phyloP scores from a whole-genome alignment of 1,140 invertebrate species.

The Theocolax elegans region DNA sequence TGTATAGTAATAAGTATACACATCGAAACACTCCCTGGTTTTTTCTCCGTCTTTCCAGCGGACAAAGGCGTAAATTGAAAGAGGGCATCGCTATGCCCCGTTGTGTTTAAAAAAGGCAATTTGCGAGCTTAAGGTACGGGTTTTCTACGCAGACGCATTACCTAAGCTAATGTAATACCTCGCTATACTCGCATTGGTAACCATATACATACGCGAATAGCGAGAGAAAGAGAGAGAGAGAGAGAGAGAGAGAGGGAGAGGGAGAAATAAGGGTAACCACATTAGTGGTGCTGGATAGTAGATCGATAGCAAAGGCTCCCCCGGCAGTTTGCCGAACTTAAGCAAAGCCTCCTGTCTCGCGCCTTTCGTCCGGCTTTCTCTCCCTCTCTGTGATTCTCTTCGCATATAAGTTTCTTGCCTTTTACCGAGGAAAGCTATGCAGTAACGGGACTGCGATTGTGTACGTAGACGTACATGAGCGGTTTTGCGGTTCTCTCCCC shows the following conservation, averaged over 20 bases:
- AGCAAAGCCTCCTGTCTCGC: conserved; percentile 26
- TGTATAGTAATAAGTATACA: too few species aligned
- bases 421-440: conserved; percentile 1
- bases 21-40: too few species aligned
- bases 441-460: neutral
- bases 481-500: neutral
- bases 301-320: conserved; percentile 59
- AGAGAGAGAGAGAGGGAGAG: conserved; percentile 3
- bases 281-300: conserved; percentile 62
- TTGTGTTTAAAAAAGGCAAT: conserved; percentile 67
- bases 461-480: too few species aligned
- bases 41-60: neutral
- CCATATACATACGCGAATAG: too few species aligned
- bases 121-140: conserved; percentile 65
- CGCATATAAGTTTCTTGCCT: conserved; percentile 7
- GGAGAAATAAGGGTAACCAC: conserved; percentile 17
- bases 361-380: too few species aligned
- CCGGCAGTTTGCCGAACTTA: conserved; percentile 38
- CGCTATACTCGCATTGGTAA: too few species aligned
- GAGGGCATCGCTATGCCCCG: conserved; percentile 63
- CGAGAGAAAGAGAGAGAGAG: too few species aligned
- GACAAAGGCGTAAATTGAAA: conserved; percentile 63
- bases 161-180: conserved; percentile 5
- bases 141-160: conserved; percentile 65
- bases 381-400: neutral